phyloP scores from a whole-genome alignment of 1,140 invertebrate genomes.

The Samia ricini region DNA sequence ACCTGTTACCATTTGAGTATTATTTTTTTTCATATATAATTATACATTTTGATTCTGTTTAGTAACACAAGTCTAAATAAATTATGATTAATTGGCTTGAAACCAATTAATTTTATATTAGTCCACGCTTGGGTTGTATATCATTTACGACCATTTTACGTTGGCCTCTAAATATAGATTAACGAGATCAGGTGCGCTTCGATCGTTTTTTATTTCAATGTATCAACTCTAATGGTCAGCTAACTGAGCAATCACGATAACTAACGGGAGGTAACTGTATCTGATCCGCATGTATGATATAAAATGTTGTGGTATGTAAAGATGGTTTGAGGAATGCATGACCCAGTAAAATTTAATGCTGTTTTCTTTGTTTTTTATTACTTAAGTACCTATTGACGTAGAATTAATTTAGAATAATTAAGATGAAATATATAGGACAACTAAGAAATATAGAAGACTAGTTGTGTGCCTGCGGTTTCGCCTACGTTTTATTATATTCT shows the following conservation, averaged over 20 bases:
- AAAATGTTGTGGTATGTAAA: not conserved
- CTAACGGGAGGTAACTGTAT: conserved; percentile 30
- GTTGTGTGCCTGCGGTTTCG: too few relatives aligned
- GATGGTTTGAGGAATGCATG: not conserved
- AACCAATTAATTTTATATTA: not conserved
- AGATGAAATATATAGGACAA: too few relatives aligned
- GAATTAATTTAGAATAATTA: too few relatives aligned
- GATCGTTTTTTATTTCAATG: not conserved
- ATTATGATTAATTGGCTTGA: not conserved
- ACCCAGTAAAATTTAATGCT: not conserved
- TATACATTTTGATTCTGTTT: too few relatives aligned
- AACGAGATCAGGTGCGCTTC: not conserved
- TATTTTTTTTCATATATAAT: too few relatives aligned
- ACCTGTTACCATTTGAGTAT: too few relatives aligned
- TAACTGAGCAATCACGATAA: conserved; percentile 50
- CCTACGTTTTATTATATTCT: too few relatives aligned
- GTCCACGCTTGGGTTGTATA: not conserved
- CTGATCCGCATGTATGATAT: not conserved
- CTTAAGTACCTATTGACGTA: too few relatives aligned
- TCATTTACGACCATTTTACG: not conserved
- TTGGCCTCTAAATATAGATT: not conserved
- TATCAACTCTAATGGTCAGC: conserved; percentile 12
- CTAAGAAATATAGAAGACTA: too few relatives aligned
- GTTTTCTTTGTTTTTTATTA: too few relatives aligned
- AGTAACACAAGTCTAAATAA: too few relatives aligned